Base-by-base conservation (phyloP, 2,888 invertebrate species). In the Trachelus stipa region DNA sequence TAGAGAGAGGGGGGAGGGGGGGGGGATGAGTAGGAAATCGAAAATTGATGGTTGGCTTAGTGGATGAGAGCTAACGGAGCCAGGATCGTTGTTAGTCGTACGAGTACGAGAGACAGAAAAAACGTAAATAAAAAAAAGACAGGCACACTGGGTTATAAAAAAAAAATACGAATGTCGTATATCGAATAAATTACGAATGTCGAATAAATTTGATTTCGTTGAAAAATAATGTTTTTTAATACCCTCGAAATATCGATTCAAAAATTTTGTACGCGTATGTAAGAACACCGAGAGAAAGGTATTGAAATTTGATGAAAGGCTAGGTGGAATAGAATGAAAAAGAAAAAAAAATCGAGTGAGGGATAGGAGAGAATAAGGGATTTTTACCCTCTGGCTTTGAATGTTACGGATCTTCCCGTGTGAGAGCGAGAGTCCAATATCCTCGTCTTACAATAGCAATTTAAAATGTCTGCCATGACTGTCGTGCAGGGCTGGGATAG, bases 391-490 rank as follows among this genome's bases (percentile, higher is more conserved):
- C 56, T 56, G 56, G 56, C 23, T 56, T 56, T 23, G 56, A 56
- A 56, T 9, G 56, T 56, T 56, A 56, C 56, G 23, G 23, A 56
- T 56, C 56, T 23, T 56, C 56, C 23, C 23, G 56, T 77, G 74
- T 35, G 40, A n/a, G 76, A 33, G 35, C 12, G 37, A 77, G 74
- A 73, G 69, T 77, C 75, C 75, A 77, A 75, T 77, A 77, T 77
- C 74, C 75, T 56, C 77, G 74, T 71, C 77, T 77, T 77, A 77
- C 77, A 75, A 77, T 77, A 69, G 77, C 77, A 74, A 77, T 77
- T 77, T 77, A 77, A 75, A 77, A 75, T 69, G 75, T 77, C 77
- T 77, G 77, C 71, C 77, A 77, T 68, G 77, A 71, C 76, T 37
- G 73, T 35, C 74, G 71, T 75, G 68, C 68, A 71, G 71, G 75